Conservation (phyloP, 2,797 vertebrate genomes). For the Lutjanus campechanus region DNA sequence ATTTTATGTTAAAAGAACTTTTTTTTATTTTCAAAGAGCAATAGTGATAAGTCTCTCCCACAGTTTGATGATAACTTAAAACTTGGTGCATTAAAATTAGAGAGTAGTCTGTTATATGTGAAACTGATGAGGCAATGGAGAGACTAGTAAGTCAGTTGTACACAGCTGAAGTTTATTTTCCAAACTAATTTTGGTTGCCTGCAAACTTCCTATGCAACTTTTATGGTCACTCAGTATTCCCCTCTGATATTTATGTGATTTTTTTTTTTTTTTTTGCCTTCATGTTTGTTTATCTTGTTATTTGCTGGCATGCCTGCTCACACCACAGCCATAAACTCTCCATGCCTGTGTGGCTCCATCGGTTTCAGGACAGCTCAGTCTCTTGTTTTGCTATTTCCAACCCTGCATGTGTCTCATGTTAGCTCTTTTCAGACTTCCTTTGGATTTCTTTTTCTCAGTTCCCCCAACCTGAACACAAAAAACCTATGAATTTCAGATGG, state of each 20-base stretch:
- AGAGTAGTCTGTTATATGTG: background rate
- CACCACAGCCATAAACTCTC: background rate
- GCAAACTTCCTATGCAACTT: constrained; percentile 15
- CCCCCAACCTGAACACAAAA: background rate
- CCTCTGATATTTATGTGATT: background rate
- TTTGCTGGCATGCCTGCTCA: background rate
- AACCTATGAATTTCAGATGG: background rate
- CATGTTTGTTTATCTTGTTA: constrained; percentile 16
- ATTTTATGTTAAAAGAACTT: background rate
- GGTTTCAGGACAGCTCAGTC: constrained; percentile 11
- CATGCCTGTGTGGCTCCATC: background rate
- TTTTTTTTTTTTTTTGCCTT: background rate
- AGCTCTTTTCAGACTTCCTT: background rate
- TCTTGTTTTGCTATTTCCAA: constrained; percentile 26
- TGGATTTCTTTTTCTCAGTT: background rate
- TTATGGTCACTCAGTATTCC: background rate
- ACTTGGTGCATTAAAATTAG: background rate
- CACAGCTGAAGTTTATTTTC: background rate
- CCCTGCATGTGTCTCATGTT: background rate
- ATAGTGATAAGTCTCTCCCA: background rate
- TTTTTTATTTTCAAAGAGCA: background rate
- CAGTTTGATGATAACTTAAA: background rate
- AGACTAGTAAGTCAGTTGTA: background rate
- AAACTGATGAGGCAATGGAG: background rate
- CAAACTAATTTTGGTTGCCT: background rate